A percentile compares a stretch with the other conserved stretches of the same genome.
These are phyloP conservation scores for Calcarius lapponicus DNA, from an alignment of 2,797 vertebrate species.

Conservation along the genomic window DNA sequence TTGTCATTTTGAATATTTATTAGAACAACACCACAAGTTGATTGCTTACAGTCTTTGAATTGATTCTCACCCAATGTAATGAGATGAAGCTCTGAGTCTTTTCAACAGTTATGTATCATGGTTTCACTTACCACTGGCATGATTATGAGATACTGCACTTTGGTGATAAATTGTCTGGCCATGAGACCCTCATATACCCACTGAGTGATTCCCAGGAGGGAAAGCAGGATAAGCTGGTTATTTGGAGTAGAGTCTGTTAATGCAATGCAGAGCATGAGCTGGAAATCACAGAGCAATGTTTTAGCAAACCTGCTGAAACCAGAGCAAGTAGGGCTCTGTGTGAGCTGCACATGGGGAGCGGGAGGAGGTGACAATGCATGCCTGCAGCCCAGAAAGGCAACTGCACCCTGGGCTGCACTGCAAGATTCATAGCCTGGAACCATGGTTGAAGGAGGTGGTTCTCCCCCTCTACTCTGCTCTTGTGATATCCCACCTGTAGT, in stretches of 20 bases:
- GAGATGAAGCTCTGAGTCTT: conserved; percentile 18
- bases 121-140: not conserved
- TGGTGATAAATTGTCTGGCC: not conserved
- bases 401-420: not conserved
- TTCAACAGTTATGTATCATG: not conserved
- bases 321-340: not conserved
- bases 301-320: not conserved
- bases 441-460: not conserved
- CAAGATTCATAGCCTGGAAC: not conserved
- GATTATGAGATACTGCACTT: not conserved
- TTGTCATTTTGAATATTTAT: conserved; percentile 60
- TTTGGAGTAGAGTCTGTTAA: not conserved
- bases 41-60: conserved; percentile 48
- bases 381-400: not conserved
- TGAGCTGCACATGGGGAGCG: not conserved
- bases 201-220: not conserved
- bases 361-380: not conserved
- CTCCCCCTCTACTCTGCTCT: not conserved
- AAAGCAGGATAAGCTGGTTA: not conserved
- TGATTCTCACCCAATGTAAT: conserved; percentile 19
- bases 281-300: not conserved
- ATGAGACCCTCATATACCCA: not conserved
- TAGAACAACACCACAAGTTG: conserved; percentile 48
- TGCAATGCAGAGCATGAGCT: not conserved
- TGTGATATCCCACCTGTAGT: no score